Conservation (phyloP, 2,113 vertebrate genomes). For the Peromyscus californicus region DNA sequence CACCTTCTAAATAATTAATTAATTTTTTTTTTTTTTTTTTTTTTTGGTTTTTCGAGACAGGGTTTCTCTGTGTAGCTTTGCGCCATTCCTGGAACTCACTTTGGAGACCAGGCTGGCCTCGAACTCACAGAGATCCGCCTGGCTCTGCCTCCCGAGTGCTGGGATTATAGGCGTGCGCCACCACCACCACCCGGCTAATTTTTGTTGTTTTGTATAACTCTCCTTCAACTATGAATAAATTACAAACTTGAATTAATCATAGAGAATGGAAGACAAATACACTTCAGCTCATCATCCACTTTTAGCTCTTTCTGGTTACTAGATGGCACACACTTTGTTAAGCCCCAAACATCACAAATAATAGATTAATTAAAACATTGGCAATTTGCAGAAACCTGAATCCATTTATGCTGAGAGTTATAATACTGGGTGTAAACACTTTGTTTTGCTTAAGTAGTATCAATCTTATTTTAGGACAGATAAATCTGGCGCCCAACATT, state of each 20-base stretch:
- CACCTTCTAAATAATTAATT: slow-evolving; percentile 25
- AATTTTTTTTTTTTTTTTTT: too few relatives aligned
- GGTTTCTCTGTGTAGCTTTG: too few relatives aligned
- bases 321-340: not conserved
- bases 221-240: not conserved
- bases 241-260: not conserved
- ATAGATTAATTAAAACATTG: not conserved
- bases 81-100: too few relatives aligned
- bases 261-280: not conserved
- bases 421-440: not conserved
- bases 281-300: not conserved
- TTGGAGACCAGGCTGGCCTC: too few relatives aligned
- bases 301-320: not conserved
- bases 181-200: too few relatives aligned
- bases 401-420: not conserved
- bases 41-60: too few relatives aligned
- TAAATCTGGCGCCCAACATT: too few relatives aligned
- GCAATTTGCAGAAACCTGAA: not conserved
- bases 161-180: too few relatives aligned
- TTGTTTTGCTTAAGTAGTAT: slow-evolving; percentile 9
- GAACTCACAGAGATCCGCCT: too few relatives aligned
- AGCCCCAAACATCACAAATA: not conserved
- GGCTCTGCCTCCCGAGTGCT: too few relatives aligned
- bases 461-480: slow-evolving; percentile 12
- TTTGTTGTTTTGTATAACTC: not conserved